These are phyloP conservation scores for Gymnoscelis rufifasciata DNA, from an alignment of 2,888 invertebrate genomes.

Conservation along the genomic window DNA sequence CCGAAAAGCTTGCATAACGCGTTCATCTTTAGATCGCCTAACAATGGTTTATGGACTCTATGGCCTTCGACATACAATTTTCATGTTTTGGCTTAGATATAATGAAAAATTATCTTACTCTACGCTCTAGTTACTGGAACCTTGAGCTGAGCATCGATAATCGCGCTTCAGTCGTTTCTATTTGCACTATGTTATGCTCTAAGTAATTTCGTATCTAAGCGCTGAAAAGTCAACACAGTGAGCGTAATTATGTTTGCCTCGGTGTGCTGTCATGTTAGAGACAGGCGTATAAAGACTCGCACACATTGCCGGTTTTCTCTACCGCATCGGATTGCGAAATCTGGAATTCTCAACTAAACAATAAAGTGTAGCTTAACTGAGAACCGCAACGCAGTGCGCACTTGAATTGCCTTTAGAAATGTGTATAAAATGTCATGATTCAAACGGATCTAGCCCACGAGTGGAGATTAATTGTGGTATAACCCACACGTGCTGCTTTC, in stretches of 20 bases:
- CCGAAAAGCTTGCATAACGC: no score
- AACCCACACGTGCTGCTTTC: no score
- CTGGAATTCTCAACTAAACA: constrained; percentile 8
- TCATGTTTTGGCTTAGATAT: no score
- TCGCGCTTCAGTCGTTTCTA: constrained; percentile 17
- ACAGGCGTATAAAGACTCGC: constrained; percentile 37
- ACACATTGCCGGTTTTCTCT: constrained; percentile 22
- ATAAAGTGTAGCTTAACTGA: background rate
- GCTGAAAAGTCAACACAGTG: constrained; percentile 37
- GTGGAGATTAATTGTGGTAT: no score
- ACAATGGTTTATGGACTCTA: no score
- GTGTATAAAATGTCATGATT: background rate
- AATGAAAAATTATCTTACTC: no score
- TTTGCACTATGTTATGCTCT: constrained; percentile 22
- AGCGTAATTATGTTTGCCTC: constrained; percentile 48
- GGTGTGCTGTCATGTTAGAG: constrained; percentile 31
- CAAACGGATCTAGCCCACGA: no score
- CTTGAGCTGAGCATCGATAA: constrained; percentile 14
- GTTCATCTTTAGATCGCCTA: no score
- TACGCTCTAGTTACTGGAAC: constrained; percentile 10
- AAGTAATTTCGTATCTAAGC: constrained; percentile 39
- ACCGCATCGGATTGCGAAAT: constrained; percentile 18
- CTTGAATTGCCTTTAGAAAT: constrained; percentile 3
- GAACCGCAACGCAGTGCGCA: constrained; percentile 2
- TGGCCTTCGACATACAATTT: no score